A percentile compares a stretch with the other conserved stretches of the same genome.
These are phyloP conservation scores for Ara ararauna DNA, from an alignment of 2,797 vertebrate genomes.

Conservation along the genomic window DNA sequence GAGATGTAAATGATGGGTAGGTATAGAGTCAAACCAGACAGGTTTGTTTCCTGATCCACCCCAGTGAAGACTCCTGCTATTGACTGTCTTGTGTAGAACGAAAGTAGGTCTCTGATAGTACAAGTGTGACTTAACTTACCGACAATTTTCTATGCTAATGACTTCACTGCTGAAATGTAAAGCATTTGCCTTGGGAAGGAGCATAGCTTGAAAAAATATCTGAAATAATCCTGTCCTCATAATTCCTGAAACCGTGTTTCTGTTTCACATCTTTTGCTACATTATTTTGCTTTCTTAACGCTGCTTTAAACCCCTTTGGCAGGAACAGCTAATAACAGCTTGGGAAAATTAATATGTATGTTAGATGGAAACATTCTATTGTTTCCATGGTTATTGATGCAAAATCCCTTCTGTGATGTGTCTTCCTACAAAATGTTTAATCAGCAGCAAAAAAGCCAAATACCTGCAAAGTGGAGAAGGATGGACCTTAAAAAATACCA, in stretches of 20 bases:
- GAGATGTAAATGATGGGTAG: not conserved
- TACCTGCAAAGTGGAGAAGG: not conserved
- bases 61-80: not conserved
- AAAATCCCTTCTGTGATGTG: not conserved
- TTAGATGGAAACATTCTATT: constrained; percentile 5
- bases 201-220: not conserved
- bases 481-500: not conserved
- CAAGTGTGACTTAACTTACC: not conserved
- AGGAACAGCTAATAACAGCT: constrained; percentile 22
- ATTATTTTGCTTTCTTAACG: not conserved
- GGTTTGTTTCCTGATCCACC: not conserved
- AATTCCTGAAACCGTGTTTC: not conserved
- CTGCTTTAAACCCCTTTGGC: not conserved
- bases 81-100: not conserved
- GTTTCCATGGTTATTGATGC: constrained; percentile 48
- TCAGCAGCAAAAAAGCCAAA: not conserved
- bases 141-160: not conserved
- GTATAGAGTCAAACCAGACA: not conserved
- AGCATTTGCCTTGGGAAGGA: not conserved
- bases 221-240: not conserved
- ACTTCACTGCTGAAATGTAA: not conserved
- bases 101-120: not conserved
- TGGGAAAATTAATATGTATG: constrained; percentile 23
- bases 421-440: constrained; percentile 4
- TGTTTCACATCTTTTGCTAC: not conserved